Evolutionary conservation across 2,797 vertebrate species (phyloP).

Genomic region (Allobates femoralis): DNA sequence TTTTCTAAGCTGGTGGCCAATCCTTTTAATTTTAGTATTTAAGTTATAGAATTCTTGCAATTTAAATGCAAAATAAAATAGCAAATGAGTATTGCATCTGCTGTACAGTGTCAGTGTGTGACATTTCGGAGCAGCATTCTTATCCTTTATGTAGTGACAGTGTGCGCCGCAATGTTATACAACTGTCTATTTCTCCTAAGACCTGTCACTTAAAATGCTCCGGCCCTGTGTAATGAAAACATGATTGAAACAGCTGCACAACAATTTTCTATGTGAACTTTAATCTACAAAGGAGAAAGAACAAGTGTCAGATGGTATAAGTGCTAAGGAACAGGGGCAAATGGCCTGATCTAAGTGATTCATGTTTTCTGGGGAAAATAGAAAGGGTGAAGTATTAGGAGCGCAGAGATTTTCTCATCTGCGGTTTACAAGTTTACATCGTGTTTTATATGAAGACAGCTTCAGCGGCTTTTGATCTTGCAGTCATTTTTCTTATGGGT

Average conservation of each 20-base stretch:
- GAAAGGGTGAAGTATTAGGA: slow-evolving; percentile 25
- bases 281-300: slow-evolving; percentile 36
- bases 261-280: slow-evolving; percentile 27
- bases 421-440: slow-evolving; percentile 40
- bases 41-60: too few relatives aligned
- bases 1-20: too few relatives aligned
- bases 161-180: background rate
- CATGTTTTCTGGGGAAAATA: slow-evolving; percentile 40
- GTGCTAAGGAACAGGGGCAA: slow-evolving; percentile 28
- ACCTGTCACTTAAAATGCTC: slow-evolving; percentile 4
- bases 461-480: slow-evolving; percentile 12
- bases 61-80: background rate
- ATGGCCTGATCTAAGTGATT: slow-evolving; percentile 49
- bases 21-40: too few relatives aligned
- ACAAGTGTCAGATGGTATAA: slow-evolving; percentile 36
- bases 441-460: slow-evolving; percentile 32
- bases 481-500: slow-evolving; percentile 45
- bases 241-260: slow-evolving; percentile 40
- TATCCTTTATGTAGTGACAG: background rate
- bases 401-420: slow-evolving; percentile 34
- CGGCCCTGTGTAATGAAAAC: slow-evolving; percentile 30
- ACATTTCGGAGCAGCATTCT: background rate
- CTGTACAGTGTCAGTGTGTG: background rate
- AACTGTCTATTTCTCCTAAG: background rate
- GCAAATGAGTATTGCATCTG: background rate